Base-by-base conservation (phyloP, 2,113 vertebrate genomes). In the Sander vitreus region DNA sequence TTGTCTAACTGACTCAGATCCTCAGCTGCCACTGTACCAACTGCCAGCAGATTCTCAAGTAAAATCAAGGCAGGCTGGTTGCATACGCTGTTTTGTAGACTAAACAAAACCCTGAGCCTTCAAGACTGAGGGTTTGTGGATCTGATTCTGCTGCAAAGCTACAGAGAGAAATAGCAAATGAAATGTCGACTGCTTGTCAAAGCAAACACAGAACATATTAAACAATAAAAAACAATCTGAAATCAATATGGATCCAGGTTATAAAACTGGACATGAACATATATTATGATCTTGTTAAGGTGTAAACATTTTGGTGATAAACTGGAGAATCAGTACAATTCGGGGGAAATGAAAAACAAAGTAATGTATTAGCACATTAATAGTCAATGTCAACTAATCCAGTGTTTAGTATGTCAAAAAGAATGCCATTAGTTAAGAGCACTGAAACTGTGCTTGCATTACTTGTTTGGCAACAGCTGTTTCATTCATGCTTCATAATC, bases 1-100 rank as follows among this genome's bases (percentile, higher is more conserved):
- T 86, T 85, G 82, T 89, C 88, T 74, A 64, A 76, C 50, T 77
- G 25, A 81, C 62, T 85, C 73, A 10, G 45, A 73, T 53, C 66
- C 76, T 73, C 65, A 60, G 78, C 67, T 81, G 76, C 73, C 69
- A 36, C 72, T 78, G 72, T 57, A 63, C 66, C 19, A 55, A 36
- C 68, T n/a, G 62, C 45, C 43, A 65, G 36, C 67, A 73, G 73
- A 71, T 87, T 76, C 73, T 78, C 51, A 78, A 43, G 9, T 23
- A 69, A 67, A 68, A 58, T 81, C 57, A 76, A 85, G 74, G 73
- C 68, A 53, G 65, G 47, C 48, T 78, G 73, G 45, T 75, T 67
- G 27, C 67, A 63, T 58, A 50, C 74, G 72, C 59, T 66, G 66
- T 60, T 80, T 48, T 30, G 14, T 54, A 67, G 25, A 77, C 48